Evolutionary conservation across 1,140 invertebrate species (phyloP), one percentile per base, ranked within the genome.

Genomic region (Pseudomyrmex sp.): DNA sequence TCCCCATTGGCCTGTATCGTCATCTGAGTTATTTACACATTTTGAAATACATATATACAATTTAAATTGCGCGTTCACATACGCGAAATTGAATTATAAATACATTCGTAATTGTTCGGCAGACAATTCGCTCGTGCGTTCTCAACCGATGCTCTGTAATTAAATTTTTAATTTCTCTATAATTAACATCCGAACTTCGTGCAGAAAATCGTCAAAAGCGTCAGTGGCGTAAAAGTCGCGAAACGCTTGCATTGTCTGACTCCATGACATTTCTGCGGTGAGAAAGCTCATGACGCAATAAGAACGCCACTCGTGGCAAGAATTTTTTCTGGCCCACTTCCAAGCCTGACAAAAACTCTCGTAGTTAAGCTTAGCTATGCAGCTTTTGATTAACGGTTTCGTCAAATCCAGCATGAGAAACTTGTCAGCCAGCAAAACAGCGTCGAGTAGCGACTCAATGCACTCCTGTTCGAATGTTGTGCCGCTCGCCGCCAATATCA

Each of bases 401-500:
- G 95, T 95, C 5, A 96, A 86, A 44, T 95, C 95, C 2, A 95
- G 91, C 91, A 97, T 95, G 20, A 97, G 93, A 90, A 95, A 97
- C 83, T 96, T 95, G 89, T 97, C 96, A 2, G 96, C 95, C 10
- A 97, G 88, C 2, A 96, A 86, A n/a, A 96, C 94, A 1, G 96
- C 95, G 88, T 97, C 96, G n/a, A 97, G 91, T 23, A 96, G 91
- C 0, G 95, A 95, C 66, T 95, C 94, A 46, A 96, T 95, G 88
- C 62, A 94, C 85, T 58, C 93, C 90, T 90, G 95, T 76, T 91
- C 94, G 84, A 93, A 95, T 89, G 70, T 76, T n/a, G 93, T 92
- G 61, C 95, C 95, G 26, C 93, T 92, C 0, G 94, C 93, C 35
- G 93, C 95, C 7, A 94, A 90, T 50, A 96, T 85, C 0, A 96